Evolutionary conservation across 2,888 invertebrate species (phyloP).

Genomic region (Orchesella flavescens): DNA sequence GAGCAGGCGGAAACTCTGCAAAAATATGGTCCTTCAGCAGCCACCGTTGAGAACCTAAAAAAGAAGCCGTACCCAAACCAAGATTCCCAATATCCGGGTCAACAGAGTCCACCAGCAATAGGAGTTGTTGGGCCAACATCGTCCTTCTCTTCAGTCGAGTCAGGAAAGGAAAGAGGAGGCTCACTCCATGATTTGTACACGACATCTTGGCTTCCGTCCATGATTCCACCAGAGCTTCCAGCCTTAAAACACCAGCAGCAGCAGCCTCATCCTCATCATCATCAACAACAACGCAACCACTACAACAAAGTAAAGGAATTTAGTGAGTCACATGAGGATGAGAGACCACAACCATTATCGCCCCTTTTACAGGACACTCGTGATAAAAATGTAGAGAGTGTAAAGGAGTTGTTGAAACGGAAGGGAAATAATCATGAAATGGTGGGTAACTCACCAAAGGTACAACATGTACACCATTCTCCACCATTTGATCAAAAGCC

Average conservation of each 20-base stretch:
- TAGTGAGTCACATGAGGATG: too few species aligned
- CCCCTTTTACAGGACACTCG: not conserved
- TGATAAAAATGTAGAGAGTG: not conserved
- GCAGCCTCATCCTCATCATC: constrained; percentile 30
- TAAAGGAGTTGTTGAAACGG: not conserved
- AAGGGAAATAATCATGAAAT: not conserved
- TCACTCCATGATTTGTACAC: constrained; percentile 56
- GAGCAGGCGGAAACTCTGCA: not conserved
- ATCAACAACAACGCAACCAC: constrained; percentile 1
- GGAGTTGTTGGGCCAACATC: constrained; percentile 3
- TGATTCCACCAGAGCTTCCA: constrained; percentile 44
- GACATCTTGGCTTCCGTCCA: constrained; percentile 60
- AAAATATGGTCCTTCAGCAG: too few species aligned
- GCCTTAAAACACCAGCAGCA: not conserved
- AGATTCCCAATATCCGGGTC: constrained; percentile 35
- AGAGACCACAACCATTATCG: not conserved
- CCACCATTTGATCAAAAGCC: constrained; percentile 7
- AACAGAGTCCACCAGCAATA: constrained; percentile 1
- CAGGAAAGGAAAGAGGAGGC: constrained; percentile 31
- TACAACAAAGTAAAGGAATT: constrained; percentile 15
- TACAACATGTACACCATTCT: constrained; percentile 17
- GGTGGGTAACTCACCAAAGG: not conserved
- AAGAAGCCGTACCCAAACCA: constrained; percentile 19
- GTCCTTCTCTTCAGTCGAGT: not conserved
- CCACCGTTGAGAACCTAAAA: constrained; percentile 7